Evolutionary conservation across 2,888 invertebrate species (phyloP).

Genomic region (Himalopsyche japonica): DNA sequence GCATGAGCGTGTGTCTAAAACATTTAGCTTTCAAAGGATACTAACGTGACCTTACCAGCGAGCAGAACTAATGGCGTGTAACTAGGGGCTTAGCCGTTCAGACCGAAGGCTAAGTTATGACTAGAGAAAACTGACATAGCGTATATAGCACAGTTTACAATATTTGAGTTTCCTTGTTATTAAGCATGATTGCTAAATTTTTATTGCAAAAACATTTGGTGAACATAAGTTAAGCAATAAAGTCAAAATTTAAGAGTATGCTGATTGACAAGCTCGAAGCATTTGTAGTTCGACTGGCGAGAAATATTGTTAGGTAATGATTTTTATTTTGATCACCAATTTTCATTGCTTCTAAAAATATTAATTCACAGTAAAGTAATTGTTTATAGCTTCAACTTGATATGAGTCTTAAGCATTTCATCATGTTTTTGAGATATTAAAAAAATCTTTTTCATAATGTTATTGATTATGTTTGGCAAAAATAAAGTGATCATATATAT

Average conservation of each 20-base stretch:
- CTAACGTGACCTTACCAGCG: background rate
- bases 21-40: background rate
- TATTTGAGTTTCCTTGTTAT: background rate
- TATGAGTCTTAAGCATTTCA: no score
- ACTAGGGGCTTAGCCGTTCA: slow-evolving; percentile 1
- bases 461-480: no score
- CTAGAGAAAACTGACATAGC: background rate
- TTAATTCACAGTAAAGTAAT: no score
- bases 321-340: no score
- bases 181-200: background rate
- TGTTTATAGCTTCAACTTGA: no score
- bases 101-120: slow-evolving; percentile 6
- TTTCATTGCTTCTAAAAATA: no score
- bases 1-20: background rate
- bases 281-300: no score
- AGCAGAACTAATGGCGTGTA: background rate
- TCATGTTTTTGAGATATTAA: no score
- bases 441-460: no score
- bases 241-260: background rate
- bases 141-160: background rate
- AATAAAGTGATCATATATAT: no score
- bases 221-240: background rate
- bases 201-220: background rate
- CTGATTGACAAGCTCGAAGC: no score
- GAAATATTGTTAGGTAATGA: no score